These are phyloP conservation scores for Sinohyriopsis cumingii DNA, from an alignment of 2,888 invertebrate genomes.

Conservation along the genomic window DNA sequence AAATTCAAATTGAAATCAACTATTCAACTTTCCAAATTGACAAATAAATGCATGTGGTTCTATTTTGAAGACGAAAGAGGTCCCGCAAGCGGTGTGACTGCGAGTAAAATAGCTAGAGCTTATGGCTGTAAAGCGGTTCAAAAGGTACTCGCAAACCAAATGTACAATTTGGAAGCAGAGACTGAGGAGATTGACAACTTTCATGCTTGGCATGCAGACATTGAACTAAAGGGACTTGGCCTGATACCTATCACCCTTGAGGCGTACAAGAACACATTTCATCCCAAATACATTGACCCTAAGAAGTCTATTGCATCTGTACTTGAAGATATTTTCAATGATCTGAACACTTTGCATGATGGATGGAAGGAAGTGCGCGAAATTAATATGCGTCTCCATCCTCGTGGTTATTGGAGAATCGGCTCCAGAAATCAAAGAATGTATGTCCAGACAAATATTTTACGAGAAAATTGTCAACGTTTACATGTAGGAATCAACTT, in stretches of 20 bases:
- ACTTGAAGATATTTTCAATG: conserved; percentile 23
- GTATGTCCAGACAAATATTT: conserved; percentile 23
- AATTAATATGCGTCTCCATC: conserved; percentile 25
- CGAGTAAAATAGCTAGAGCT: no score
- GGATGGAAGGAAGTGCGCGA: conserved; percentile 32
- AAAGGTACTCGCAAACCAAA: no score
- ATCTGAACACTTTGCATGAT: conserved; percentile 16
- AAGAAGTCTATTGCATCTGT: conserved; percentile 19
- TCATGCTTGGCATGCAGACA: conserved; percentile 1
- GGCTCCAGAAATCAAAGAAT: conserved; percentile 10
- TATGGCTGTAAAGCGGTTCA: no score
- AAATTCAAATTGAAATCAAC: no score
- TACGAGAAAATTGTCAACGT: conserved; percentile 23
- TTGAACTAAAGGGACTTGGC: conserved; percentile 17
- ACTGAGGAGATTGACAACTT: no score
- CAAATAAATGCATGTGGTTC: no score
- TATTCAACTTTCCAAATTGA: no score
- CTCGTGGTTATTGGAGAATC: conserved; percentile 20
- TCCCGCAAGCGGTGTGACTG: no score
- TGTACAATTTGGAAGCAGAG: no score
- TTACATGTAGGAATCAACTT: conserved; percentile 32
- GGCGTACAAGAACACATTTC: conserved; percentile 35
- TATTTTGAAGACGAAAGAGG: no score
- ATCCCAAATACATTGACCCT: conserved; percentile 24
- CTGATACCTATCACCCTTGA: conserved; percentile 30